Evolutionary conservation across 2,888 invertebrate species (phyloP).

Genomic region (Oeneis ivallda): DNA sequence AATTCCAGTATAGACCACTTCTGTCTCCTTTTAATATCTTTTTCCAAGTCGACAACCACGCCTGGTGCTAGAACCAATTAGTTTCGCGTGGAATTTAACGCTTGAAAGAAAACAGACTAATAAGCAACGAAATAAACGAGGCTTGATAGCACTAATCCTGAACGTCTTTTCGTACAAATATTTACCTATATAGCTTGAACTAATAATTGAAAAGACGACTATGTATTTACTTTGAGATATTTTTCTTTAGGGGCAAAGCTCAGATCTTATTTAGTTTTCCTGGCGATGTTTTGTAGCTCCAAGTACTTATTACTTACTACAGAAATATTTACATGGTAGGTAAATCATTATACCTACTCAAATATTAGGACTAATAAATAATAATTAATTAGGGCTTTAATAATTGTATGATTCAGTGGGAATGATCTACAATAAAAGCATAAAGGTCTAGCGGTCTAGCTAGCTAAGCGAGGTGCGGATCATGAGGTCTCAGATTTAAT

Average conservation of each 20-base stretch:
- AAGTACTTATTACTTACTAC: background rate
- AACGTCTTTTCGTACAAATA: conserved; percentile 2
- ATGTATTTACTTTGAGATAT: background rate
- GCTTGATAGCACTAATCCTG: conserved; percentile 1
- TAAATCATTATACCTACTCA: no score
- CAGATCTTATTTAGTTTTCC: background rate
- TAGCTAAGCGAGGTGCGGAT: no score
- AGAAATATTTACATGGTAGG: no score
- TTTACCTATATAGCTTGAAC: background rate
- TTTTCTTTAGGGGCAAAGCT: background rate
- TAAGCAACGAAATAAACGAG: conserved; percentile 3
- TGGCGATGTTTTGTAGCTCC: background rate
- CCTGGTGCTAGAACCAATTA: conserved; percentile 13
- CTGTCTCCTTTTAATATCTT: background rate
- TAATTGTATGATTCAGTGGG: no score
- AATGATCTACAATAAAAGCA: no score
- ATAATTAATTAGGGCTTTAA: no score
- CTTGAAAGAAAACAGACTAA: conserved; percentile 20
- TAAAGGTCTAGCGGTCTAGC: no score
- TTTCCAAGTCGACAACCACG: conserved; percentile 5
- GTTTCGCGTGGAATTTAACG: conserved; percentile 11
- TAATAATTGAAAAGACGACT: background rate
- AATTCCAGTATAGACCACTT: background rate
- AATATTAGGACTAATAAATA: no score
- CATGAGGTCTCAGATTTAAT: no score